phyloP scores from a whole-genome alignment of 2,888 invertebrate species.

The Drosophila mayaguana region DNA sequence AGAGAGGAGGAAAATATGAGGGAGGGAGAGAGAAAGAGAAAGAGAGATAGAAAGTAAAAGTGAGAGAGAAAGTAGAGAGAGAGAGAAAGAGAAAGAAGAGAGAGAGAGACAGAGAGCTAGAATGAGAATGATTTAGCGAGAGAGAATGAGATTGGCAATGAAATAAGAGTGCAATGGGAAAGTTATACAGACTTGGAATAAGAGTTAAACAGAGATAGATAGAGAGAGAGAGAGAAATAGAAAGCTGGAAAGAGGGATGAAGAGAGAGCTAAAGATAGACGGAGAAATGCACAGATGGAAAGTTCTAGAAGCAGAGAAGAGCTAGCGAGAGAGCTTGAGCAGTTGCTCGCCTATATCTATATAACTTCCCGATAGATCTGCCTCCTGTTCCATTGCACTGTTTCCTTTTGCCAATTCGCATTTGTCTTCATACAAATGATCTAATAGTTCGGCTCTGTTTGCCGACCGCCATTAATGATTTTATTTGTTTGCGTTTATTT shows the following conservation, averaged over 20 bases:
- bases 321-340: too few relatives aligned
- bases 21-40: too few relatives aligned
- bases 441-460: constrained; percentile 24
- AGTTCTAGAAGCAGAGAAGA: too few relatives aligned
- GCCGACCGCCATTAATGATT: constrained; percentile 39
- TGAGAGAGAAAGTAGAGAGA: background rate
- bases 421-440: constrained; percentile 14
- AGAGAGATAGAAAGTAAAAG: too few relatives aligned
- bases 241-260: background rate
- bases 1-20: background rate
- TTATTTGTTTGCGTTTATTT: constrained; percentile 24
- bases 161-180: background rate
- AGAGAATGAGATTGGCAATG: background rate
- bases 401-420: background rate
- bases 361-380: too few relatives aligned
- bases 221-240: background rate
- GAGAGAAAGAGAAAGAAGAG: background rate
- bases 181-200: too few relatives aligned
- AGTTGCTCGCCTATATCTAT: too few relatives aligned
- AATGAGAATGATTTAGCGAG: background rate
- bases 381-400: background rate
- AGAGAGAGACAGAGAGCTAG: background rate
- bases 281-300: too few relatives aligned
- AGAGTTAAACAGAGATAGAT: background rate
- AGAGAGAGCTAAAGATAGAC: too few relatives aligned